Percentiles rank a stretch among this genome's conserved stretches.
phyloP scores from a whole-genome alignment of 2,113 vertebrate genomes.

The Psephotus haematonotus region DNA sequence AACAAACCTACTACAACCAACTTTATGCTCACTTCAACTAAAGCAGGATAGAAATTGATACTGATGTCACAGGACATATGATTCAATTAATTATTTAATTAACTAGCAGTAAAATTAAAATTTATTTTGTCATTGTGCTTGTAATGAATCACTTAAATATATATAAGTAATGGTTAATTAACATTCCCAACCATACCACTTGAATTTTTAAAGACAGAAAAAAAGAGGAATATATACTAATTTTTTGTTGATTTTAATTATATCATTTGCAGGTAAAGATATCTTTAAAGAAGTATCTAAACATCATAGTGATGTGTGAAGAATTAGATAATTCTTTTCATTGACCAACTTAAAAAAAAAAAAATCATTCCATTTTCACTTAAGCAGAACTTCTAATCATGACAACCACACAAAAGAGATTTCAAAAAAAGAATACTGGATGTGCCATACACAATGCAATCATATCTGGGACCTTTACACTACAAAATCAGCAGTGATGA shows the following conservation, averaged over 20 bases:
- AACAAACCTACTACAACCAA: not conserved
- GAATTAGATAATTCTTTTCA: not conserved
- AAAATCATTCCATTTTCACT: not conserved
- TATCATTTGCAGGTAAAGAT: not conserved
- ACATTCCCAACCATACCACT: not conserved
- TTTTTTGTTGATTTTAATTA: not conserved
- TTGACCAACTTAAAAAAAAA: not conserved
- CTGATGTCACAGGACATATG: not conserved
- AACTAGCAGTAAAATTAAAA: not conserved
- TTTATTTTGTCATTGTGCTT: not conserved
- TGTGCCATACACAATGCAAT: not conserved
- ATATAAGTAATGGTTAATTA: not conserved
- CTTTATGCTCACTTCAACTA: not conserved
- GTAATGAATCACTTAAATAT: not conserved
- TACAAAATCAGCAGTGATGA: not conserved
- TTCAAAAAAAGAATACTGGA: not conserved
- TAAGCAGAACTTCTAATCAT: not conserved
- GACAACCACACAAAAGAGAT: not conserved
- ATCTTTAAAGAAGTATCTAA: not conserved
- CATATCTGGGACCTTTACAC: not conserved
- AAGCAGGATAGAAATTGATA: not conserved
- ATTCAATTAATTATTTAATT: not conserved
- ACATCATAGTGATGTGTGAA: accelerated
- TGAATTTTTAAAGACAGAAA: not conserved
- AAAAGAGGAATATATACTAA: not conserved